Conservation (phyloP, 92 coral and sea anemone species). For the Palythoa caribaeorum region DNA sequence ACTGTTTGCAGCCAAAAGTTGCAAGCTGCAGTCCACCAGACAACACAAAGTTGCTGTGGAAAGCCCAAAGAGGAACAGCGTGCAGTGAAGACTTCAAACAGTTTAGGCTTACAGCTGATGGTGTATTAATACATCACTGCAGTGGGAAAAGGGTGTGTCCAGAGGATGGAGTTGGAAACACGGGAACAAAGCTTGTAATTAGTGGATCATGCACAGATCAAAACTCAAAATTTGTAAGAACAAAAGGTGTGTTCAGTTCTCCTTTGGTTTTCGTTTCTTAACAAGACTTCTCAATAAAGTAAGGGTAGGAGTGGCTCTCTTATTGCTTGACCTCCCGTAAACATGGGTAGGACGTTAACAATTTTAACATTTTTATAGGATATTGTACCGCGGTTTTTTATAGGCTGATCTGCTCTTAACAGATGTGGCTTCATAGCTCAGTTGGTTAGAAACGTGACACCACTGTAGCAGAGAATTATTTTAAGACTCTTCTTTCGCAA, state of each 20-base stretch:
- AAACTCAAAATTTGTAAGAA: background rate
- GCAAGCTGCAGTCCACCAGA: slow-evolving; percentile 4
- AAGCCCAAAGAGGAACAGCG: background rate
- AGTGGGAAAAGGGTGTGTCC: slow-evolving; percentile 1
- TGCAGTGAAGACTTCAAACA: background rate
- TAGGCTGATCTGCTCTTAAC: too few species aligned
- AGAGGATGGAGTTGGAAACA: background rate
- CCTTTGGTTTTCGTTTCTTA: background rate
- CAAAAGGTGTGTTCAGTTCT: background rate
- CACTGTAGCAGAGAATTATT: too few species aligned
- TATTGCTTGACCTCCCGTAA: too few species aligned
- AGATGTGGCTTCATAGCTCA: too few species aligned
- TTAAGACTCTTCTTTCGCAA: too few species aligned
- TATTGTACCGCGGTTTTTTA: too few species aligned
- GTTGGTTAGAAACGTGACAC: too few species aligned
- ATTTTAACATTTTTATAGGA: too few species aligned
- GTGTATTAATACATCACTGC: background rate
- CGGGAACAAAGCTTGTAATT: background rate
- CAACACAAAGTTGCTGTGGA: background rate
- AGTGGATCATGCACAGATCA: background rate
- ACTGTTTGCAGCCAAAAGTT: background rate
- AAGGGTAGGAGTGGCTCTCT: background rate
- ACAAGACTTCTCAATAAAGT: background rate
- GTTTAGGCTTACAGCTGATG: background rate
- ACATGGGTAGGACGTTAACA: too few species aligned